phyloP scores from a whole-genome alignment of 1,140 invertebrate genomes.

The Cherax destructor region DNA sequence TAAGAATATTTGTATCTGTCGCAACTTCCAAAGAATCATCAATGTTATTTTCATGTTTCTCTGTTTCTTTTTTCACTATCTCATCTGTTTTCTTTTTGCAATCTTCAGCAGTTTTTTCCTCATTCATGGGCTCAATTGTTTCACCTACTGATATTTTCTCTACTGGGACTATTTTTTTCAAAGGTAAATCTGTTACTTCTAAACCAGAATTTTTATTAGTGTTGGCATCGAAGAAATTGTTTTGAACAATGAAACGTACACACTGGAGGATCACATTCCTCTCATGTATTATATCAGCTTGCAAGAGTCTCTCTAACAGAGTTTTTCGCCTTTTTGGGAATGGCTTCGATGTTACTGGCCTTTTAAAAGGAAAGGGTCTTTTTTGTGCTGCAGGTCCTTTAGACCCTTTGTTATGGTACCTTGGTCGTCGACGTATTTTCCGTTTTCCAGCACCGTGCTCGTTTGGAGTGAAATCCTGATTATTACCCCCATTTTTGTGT shows the following conservation, averaged over 20 bases:
- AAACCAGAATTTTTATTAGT: neutral
- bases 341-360: neutral
- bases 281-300: slow-evolving; percentile 57
- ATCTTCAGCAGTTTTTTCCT: neutral
- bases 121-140: neutral
- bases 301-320: slow-evolving; percentile 35
- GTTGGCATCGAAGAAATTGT: slow-evolving; percentile 54
- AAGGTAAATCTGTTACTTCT: neutral
- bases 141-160: neutral
- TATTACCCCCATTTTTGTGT: neutral
- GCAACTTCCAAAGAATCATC: neutral
- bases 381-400: neutral
- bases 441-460: neutral
- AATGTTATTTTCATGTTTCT: neutral
- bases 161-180: neutral
- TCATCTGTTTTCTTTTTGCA: neutral
- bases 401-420: neutral
- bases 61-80: neutral
- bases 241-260: slow-evolving; percentile 54
- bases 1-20: neutral
- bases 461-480: neutral
- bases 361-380: neutral
- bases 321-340: slow-evolving; percentile 22
- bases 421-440: neutral
- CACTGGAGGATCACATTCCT: slow-evolving; percentile 66